Evolutionary conservation across 2,113 vertebrate species (phyloP), one percentile per base, ranked within the genome.

Genomic region (Nothobranchius furzeri): DNA sequence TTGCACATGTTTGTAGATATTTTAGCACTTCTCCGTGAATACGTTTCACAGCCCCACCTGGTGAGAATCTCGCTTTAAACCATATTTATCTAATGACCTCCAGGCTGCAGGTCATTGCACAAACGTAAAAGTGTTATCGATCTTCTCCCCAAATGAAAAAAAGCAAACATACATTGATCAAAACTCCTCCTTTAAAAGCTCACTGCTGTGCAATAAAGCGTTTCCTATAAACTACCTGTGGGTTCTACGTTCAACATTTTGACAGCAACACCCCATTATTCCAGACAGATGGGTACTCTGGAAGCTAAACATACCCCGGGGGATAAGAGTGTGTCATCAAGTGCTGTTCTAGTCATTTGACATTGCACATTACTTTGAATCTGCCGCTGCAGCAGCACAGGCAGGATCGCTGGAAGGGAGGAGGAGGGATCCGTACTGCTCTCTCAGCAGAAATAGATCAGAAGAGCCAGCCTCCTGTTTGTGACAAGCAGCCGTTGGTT

Each of bases 401-500:
- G 62, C 24, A 2, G 15, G 35, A 49, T 17, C 17, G 70, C 62
- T 59, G 7, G 30, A 64, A 68, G 46, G 47, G 58, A 67, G 51
- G 0, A 53, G 25, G 62, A 66, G 64, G 70, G 68, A 62, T 42
- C 60, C 0, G 9, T 9, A 0, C 0, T 68, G 24, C 54, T 70
- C 68, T 40, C 54, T 73, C 43, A 73, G 15, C 75, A 81, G 60
- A 68, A 74, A 74, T 74, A 68, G 69, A 76, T 68, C 71, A 59
- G 43, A 62, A 71, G 50, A 6, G 43, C 48, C 20, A 12, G 37
- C 78, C 56, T 84, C 68, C 64, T 75, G 72, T 78, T 75, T 62
- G 52, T 52, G 30, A 63, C n/a, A 24, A 68, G 57, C 59, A 47
- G 47, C 54, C 4, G 11, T 51, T 1, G 20, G 1, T 59, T 45